Percentiles rank a stretch among this genome's conserved stretches.
phyloP scores from a whole-genome alignment of 1,140 invertebrate genomes.

The Bombus huntii region DNA sequence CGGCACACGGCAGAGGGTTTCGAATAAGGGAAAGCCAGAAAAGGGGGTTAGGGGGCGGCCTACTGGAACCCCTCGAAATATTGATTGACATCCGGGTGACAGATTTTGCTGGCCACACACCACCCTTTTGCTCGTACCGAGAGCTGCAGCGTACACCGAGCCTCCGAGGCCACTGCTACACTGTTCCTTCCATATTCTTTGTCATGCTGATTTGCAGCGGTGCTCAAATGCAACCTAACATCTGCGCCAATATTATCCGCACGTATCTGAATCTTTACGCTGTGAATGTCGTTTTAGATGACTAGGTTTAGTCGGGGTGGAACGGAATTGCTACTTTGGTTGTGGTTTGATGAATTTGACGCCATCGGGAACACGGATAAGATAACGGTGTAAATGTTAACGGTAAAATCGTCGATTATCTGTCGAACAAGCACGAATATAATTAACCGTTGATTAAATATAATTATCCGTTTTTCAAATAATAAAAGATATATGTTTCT shows the following conservation, averaged over 20 bases:
- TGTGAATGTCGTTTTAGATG: background rate
- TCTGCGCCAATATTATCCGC: background rate
- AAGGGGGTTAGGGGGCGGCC: slow-evolving; percentile 46
- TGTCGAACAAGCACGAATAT: too few relatives aligned
- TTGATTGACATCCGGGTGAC: slow-evolving; percentile 82
- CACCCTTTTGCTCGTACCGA: slow-evolving; percentile 69
- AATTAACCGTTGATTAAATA: too few relatives aligned
- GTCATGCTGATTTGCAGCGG: slow-evolving; percentile 78
- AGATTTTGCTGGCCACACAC: slow-evolving; percentile 77
- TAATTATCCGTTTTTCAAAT: too few relatives aligned
- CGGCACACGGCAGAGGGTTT: background rate
- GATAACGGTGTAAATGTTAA: background rate
- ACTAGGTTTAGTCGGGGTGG: too few relatives aligned
- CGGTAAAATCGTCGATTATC: background rate
- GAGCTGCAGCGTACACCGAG: slow-evolving; percentile 65
- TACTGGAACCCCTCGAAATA: slow-evolving; percentile 77
- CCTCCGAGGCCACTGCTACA: background rate
- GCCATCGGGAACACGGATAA: accelerated
- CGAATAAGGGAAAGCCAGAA: slow-evolving; percentile 40
- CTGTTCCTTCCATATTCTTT: slow-evolving; percentile 67
- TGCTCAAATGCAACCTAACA: slow-evolving; percentile 57
- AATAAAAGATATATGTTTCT: background rate
- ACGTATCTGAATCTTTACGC: background rate
- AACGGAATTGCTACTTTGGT: background rate
- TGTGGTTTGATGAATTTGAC: background rate